These are phyloP conservation scores for Zenarchopterus dispar DNA, from an alignment of 2,797 vertebrate species.

Conservation along the genomic window DNA sequence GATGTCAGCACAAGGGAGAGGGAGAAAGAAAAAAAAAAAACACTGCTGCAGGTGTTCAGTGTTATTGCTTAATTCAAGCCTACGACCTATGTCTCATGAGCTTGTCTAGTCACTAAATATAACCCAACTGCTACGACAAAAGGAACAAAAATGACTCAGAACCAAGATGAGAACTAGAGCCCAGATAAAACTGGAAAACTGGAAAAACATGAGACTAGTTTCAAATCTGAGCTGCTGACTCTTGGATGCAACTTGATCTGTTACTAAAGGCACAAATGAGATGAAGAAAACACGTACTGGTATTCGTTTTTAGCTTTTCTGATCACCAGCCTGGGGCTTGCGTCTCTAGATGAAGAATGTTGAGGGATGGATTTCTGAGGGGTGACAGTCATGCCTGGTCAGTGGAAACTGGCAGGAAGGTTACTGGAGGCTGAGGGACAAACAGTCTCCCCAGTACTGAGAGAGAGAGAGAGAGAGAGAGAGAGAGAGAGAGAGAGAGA, in stretches of 20 bases:
- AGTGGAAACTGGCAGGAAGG: slow-evolving; percentile 9
- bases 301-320: not conserved
- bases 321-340: slow-evolving; percentile 56
- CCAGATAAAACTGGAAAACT: slow-evolving; percentile 6
- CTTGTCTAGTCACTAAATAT: slow-evolving; percentile 1
- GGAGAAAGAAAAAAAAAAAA: not conserved
- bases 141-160: slow-evolving; percentile 13
- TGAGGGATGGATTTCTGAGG: slow-evolving; percentile 30
- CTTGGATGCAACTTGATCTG: not conserved
- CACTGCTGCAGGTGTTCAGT: not conserved
- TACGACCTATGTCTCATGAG: not conserved
- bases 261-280: not conserved
- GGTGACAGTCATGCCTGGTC: slow-evolving; percentile 63
- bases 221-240: slow-evolving; percentile 1
- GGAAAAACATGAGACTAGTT: slow-evolving; percentile 14
- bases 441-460: slow-evolving; percentile 44
- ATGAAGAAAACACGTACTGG: not conserved
- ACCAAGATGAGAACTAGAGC: not conserved
- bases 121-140: not conserved
- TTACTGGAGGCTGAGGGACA: slow-evolving; percentile 48
- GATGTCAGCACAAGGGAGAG: not conserved
- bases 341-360: slow-evolving; percentile 31
- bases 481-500: not conserved
- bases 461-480: not conserved
- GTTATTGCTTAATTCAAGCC: not conserved